Conservation (phyloP, 2,113 vertebrate genomes). For the Passer domesticus region DNA sequence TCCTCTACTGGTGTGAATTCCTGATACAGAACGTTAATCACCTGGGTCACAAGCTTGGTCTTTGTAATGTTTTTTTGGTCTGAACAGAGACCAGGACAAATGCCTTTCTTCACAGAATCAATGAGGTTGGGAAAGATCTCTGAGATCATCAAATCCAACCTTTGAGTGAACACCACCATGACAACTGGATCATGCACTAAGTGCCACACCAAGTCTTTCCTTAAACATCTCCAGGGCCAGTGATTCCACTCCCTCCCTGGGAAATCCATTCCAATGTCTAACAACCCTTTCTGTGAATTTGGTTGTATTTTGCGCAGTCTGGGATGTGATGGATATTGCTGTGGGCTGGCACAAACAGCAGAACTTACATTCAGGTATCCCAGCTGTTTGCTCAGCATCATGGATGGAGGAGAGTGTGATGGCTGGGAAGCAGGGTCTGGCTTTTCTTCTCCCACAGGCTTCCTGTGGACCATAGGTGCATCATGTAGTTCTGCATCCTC, state of each 20-base stretch:
- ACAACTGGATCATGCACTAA: not conserved
- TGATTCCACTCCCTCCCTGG: not conserved
- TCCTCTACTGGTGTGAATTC: not conserved
- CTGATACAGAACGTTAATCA: not conserved
- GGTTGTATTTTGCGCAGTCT: not conserved
- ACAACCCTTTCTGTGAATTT: not conserved
- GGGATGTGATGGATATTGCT: not conserved
- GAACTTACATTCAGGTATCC: not conserved
- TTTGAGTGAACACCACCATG: not conserved
- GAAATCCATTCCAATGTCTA: not conserved
- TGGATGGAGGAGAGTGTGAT: not conserved
- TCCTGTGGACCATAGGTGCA: not conserved
- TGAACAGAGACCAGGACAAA: not conserved
- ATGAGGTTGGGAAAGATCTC: not conserved
- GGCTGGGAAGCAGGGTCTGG: not conserved
- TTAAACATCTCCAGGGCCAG: not conserved
- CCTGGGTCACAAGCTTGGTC: accelerated
- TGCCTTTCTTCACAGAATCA: not conserved
- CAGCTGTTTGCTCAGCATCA: not conserved
- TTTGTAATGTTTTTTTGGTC: not conserved
- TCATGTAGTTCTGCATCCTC: not conserved
- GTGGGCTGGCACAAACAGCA: not conserved
- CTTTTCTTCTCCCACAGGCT: not conserved
- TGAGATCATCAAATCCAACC: not conserved
- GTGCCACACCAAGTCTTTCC: not conserved